phyloP scores from a whole-genome alignment of 2,797 vertebrate species.

The Oreochromis grahami region DNA sequence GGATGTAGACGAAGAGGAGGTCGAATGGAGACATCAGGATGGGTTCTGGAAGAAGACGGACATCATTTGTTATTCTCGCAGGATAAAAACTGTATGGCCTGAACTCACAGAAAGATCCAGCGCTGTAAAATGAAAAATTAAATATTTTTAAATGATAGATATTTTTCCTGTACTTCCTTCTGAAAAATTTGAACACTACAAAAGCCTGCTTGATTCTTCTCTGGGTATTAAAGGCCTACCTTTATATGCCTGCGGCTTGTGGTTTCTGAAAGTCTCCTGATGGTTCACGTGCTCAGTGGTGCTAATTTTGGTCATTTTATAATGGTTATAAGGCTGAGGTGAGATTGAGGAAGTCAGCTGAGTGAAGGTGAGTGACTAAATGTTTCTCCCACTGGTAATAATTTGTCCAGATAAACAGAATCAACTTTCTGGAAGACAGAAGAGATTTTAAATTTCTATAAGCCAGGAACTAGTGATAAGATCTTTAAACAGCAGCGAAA shows the following conservation, averaged over 20 bases:
- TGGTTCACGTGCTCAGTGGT: background rate
- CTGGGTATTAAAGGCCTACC: background rate
- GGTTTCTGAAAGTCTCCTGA: background rate
- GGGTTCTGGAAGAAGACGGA: background rate
- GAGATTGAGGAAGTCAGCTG: background rate
- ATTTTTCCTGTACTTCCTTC: background rate
- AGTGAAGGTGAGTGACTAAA: background rate
- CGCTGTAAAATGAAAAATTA: background rate
- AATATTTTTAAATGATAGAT: background rate
- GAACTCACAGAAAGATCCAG: background rate
- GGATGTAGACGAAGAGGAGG: background rate
- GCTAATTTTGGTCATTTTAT: background rate
- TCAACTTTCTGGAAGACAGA: background rate
- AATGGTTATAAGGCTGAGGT: background rate
- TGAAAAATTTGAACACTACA: background rate
- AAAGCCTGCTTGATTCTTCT: background rate
- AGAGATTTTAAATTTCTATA: background rate
- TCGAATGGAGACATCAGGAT: background rate
- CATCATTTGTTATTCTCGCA: background rate
- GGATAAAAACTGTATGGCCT: background rate
- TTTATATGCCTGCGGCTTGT: background rate
- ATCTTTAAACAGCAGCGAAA: background rate
- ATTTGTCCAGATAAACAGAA: background rate
- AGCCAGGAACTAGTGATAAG: background rate
- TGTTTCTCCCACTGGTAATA: background rate